Base-by-base conservation (phyloP, 1,140 invertebrate genomes). In the Acromyrmex heyeri region DNA sequence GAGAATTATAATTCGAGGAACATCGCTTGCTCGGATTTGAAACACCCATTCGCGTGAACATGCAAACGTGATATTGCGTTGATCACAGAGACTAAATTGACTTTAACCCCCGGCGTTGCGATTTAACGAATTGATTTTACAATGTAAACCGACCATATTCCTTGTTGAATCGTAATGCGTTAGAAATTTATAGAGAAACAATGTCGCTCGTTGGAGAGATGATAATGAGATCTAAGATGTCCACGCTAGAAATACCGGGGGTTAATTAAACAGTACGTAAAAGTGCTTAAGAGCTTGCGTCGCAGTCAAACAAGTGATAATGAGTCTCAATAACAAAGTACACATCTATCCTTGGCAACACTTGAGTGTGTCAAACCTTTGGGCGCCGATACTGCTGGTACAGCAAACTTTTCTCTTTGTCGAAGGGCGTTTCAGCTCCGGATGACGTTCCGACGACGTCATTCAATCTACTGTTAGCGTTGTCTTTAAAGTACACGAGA, bases 11-110 rank as follows among this genome's bases (percentile, higher is more conserved):
- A 78, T 7, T 81, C 34, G 78, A 70, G 27, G n/a, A 61, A 75
- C 44, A 75, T 61, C 48, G 79, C 55, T 83, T 70, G 55, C 69
- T 83, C 77, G 86, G 76, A 88, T 88, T 82, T 88, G 86, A 88
- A 88, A 88, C 86, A 88, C 67, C 67, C 76, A 87, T 64, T 87
- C 79, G 72, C 65, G 86, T 87, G 81, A 87, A 64, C 85, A 87
- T 87, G 73, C 86, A 87, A 70, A 87, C 14, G 48, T 88, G 61
- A 57, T 81, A 59, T 72, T 65, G 65, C 65, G 27, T 67, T 24
- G 27, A 59, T 73, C 34, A 48, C 27, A 73, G 64, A 72, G 27
- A 81, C 24, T 81, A 81, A 24, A 59, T 38, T 75, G 55, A 75
- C 14, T 83, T 83, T 61, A 81, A 83, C 79, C 79, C 79, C 79